Evolutionary conservation across 2,888 invertebrate species (phyloP), one percentile per base, ranked within the genome.

Genomic region (Tridacna crocea): DNA sequence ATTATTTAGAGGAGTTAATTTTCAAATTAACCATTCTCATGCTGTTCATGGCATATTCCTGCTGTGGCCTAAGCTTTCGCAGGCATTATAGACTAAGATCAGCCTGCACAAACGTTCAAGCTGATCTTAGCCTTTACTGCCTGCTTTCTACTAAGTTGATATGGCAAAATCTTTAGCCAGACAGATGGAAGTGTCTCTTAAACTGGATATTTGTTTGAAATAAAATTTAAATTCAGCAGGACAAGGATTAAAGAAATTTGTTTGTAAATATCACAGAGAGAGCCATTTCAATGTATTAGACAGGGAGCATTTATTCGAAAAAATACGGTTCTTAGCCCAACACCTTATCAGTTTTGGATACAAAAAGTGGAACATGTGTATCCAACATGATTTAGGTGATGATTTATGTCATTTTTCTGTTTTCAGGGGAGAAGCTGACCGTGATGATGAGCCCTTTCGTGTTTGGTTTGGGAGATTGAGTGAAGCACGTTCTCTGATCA

Each of bases 381-480:
- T 36, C 36, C 36, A 36, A 36, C 36, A 36, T 36, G 36, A 36
- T 36, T 36, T 36, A 36, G 36, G 36, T 36, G 36, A 36, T 36
- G 36, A 36, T 36, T 36, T 36, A 36, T 36, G 36, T 36, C 36
- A 36, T 36, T 36, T 36, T 36, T 36, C 36, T 36, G 36, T 68
- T 73, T 80, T 72, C 75, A 80, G 60, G 78, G 79, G 78, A 48
- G 80, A 85, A 60, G 66, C 68, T n/a, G 76, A 76, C 24, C 60
- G 26, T 11, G 75, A 47, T 15, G 46, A 72, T 22, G 65, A 13
- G n/a, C 78, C 83, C 27, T 84, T 87, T 72, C 63, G 83, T 22
- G 36, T 46, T 24, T 87, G 87, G 87, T 85, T 63, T 79, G 65
- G 79, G 8, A 80, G 75, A 60, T 58, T 86, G 15, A 77, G 80